Percentiles rank a stretch among this genome's conserved stretches.
Conservation (phyloP, 2,888 invertebrate genomes). For the Proisotoma minuta region DNA sequence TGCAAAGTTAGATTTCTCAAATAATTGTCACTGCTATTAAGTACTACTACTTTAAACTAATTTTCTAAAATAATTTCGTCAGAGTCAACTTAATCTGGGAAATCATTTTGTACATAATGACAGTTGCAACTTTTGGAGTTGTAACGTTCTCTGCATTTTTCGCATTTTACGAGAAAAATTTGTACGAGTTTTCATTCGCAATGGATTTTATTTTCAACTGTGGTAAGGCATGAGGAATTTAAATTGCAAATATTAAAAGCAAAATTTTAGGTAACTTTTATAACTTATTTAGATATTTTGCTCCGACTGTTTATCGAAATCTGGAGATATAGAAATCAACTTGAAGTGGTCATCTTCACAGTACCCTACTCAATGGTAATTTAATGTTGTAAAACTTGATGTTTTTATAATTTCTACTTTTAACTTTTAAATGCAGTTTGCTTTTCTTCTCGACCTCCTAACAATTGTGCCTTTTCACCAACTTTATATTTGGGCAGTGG, state of each 20-base stretch:
- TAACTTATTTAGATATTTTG: slow-evolving; percentile 21
- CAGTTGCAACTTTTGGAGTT: slow-evolving; percentile 13
- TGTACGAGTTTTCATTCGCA: slow-evolving; percentile 19
- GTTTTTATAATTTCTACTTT: neutral
- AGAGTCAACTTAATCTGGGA: slow-evolving; percentile 28
- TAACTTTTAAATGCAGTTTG: slow-evolving; percentile 7
- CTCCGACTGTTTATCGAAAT: slow-evolving; percentile 31
- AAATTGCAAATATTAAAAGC: neutral
- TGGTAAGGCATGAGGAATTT: neutral
- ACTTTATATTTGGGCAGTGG: slow-evolving; percentile 18
- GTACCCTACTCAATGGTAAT: slow-evolving; percentile 29
- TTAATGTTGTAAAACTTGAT: neutral
- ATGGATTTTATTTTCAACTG: neutral
- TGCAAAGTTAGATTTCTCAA: neutral
- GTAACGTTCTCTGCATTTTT: slow-evolving; percentile 27
- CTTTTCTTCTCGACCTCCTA: slow-evolving; percentile 25
- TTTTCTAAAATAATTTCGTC: neutral
- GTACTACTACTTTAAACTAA: neutral
- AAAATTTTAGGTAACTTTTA: neutral
- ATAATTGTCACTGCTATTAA: neutral
- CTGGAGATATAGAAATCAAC: slow-evolving; percentile 28
- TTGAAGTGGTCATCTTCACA: slow-evolving; percentile 23
- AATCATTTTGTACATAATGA: slow-evolving; percentile 12
- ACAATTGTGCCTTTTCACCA: slow-evolving; percentile 28
- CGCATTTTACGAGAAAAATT: slow-evolving; percentile 22